A percentile compares a stretch with the other conserved stretches of the same genome.
phyloP scores from a whole-genome alignment of 1,140 invertebrate genomes.

The Anastatus disparis region DNA sequence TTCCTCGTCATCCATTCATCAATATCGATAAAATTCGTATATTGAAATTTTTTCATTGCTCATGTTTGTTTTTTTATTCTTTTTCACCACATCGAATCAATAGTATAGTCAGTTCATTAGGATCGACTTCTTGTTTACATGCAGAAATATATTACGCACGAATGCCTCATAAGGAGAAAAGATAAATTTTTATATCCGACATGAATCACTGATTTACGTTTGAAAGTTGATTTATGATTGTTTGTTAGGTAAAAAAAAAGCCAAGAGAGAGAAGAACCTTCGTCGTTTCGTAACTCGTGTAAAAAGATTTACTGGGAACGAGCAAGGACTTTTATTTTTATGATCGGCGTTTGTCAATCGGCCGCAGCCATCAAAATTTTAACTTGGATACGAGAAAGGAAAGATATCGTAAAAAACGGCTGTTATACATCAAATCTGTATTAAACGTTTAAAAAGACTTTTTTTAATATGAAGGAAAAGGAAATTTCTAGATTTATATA shows the following conservation, averaged over 20 bases:
- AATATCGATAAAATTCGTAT: no score
- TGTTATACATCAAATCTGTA: no score
- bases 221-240: slow-evolving; percentile 9
- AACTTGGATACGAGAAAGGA: no score
- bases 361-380: background rate
- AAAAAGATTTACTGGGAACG: background rate
- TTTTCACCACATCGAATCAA: background rate
- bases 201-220: slow-evolving; percentile 21
- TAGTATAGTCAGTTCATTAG: no score
- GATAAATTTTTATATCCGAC: background rate
- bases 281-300: slow-evolving; percentile 6
- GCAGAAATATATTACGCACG: background rate
- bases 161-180: background rate
- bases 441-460: no score
- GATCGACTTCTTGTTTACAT: slow-evolving; percentile 16
- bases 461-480: no score
- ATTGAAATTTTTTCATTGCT: no score
- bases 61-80: background rate
- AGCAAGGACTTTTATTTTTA: background rate
- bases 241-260: background rate
- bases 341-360: background rate
- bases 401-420: no score
- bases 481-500: no score
- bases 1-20: no score
- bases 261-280: background rate